These are phyloP conservation scores for Trissolcus brochymenae DNA, from an alignment of 2,888 invertebrate species.

Conservation along the genomic window DNA sequence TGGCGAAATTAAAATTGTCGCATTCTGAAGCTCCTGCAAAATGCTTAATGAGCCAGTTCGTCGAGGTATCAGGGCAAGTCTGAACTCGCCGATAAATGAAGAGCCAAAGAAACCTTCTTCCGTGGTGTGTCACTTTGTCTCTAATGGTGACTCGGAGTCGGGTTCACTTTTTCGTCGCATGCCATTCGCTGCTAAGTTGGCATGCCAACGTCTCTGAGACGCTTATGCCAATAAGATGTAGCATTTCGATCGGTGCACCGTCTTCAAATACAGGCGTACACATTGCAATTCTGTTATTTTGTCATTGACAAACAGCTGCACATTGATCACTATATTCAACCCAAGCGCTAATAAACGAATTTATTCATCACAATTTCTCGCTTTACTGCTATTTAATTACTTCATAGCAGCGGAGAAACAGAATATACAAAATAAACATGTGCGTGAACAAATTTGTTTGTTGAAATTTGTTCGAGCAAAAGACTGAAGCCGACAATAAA, in stretches of 20 bases:
- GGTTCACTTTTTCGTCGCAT: conserved; percentile 53
- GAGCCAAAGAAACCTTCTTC: conserved; percentile 29
- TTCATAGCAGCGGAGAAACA: no score
- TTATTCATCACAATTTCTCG: no score
- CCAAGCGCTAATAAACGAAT: no score
- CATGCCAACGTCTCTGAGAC: conserved; percentile 38
- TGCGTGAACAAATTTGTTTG: no score
- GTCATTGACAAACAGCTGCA: conserved; percentile 34
- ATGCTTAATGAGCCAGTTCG: conserved; percentile 46
- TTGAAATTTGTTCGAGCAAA: no score
- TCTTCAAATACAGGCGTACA: conserved; percentile 11
- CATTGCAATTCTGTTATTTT: conserved; percentile 34
- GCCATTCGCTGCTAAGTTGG: conserved; percentile 28
- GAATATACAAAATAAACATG: no score
- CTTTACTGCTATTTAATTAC: no score
- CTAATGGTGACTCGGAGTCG: conserved; percentile 55
- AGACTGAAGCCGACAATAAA: not conserved
- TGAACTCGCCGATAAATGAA: conserved; percentile 26
- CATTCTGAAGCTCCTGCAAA: conserved; percentile 16
- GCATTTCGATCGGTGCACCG: conserved; percentile 25
- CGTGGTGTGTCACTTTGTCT: conserved; percentile 54
- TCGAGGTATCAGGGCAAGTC: conserved; percentile 28
- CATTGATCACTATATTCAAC: conserved; percentile 25
- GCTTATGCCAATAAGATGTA: conserved; percentile 39
- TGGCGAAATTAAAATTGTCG: conserved; percentile 26